Conservation (phyloP, 2,888 invertebrate genomes). For the Diaprepes abbreviatus region DNA sequence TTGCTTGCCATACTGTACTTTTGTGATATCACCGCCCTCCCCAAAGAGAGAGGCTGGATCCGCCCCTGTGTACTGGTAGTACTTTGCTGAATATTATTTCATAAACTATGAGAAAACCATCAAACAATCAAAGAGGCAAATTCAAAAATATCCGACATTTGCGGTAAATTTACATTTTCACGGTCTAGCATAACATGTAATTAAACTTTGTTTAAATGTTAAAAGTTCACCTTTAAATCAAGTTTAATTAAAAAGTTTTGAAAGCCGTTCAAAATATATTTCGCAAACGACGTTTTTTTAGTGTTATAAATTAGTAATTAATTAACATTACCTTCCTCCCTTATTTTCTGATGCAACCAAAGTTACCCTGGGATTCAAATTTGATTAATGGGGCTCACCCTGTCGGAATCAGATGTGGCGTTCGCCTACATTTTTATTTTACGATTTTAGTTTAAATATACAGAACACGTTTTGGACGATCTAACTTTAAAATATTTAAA, state of each 20-base stretch:
- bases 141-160: too few species aligned
- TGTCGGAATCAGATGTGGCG: constrained; percentile 60
- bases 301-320: constrained; percentile 42
- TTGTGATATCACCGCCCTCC: too few species aligned
- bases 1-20: too few species aligned
- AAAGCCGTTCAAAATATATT: constrained; percentile 17
- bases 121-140: too few species aligned
- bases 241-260: constrained; percentile 32
- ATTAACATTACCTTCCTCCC: constrained; percentile 44
- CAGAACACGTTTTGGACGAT: background rate
- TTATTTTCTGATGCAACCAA: constrained; percentile 33
- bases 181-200: background rate
- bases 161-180: too few species aligned
- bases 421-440: constrained; percentile 15
- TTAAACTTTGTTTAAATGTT: constrained; percentile 20
- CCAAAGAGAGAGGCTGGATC: too few species aligned
- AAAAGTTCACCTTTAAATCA: background rate
- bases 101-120: too few species aligned
- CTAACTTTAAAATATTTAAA: too few species aligned
- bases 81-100: too few species aligned
- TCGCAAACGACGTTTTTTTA: constrained; percentile 38
- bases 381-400: constrained; percentile 60
- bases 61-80: too few species aligned
- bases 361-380: constrained; percentile 55
- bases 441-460: constrained; percentile 23